These are phyloP conservation scores for Xenotilapia leptura DNA, from an alignment of 2,113 vertebrate species.

Conservation along the genomic window DNA sequence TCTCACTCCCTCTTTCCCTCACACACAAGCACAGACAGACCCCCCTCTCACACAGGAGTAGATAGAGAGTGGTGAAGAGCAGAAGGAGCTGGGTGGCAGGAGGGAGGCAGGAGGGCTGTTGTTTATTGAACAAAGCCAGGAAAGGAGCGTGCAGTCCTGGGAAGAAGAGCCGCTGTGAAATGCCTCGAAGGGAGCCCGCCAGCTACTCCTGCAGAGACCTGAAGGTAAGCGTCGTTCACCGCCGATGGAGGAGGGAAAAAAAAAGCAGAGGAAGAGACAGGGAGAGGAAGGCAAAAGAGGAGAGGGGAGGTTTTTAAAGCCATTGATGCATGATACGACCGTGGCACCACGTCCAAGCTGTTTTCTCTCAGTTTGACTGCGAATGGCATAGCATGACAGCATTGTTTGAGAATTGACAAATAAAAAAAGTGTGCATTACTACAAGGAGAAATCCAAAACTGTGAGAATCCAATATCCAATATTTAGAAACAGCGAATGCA, in stretches of 20 bases:
- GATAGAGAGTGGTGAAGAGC: slow-evolving; percentile 56
- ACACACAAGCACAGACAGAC: slow-evolving; percentile 25
- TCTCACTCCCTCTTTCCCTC: background rate
- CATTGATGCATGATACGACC: slow-evolving; percentile 26
- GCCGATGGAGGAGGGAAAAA: background rate
- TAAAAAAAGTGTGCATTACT: slow-evolving; percentile 5
- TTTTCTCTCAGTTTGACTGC: slow-evolving; percentile 14
- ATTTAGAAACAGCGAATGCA: background rate
- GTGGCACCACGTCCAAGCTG: slow-evolving; percentile 10
- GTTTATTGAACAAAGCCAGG: slow-evolving; percentile 55
- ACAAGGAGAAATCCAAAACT: background rate
- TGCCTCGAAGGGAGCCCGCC: slow-evolving; percentile 62
- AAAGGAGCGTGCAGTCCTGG: slow-evolving; percentile 54
- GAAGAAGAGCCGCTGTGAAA: slow-evolving; percentile 58
- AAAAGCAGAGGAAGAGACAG: slow-evolving; percentile 4
- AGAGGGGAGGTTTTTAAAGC: slow-evolving; percentile 16
- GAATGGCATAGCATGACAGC: slow-evolving; percentile 28
- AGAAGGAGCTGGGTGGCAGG: slow-evolving; percentile 57
- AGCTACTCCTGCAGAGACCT: slow-evolving; percentile 65
- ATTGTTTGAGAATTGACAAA: slow-evolving; percentile 16
- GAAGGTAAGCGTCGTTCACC: slow-evolving; percentile 61
- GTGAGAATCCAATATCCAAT: background rate
- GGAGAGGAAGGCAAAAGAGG: background rate
- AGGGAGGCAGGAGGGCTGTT: slow-evolving; percentile 46
- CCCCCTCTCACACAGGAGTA: slow-evolving; percentile 54